Evolutionary conservation across 2,113 vertebrate genomes (phyloP).

Genomic region (Triplophysa dalaica): DNA sequence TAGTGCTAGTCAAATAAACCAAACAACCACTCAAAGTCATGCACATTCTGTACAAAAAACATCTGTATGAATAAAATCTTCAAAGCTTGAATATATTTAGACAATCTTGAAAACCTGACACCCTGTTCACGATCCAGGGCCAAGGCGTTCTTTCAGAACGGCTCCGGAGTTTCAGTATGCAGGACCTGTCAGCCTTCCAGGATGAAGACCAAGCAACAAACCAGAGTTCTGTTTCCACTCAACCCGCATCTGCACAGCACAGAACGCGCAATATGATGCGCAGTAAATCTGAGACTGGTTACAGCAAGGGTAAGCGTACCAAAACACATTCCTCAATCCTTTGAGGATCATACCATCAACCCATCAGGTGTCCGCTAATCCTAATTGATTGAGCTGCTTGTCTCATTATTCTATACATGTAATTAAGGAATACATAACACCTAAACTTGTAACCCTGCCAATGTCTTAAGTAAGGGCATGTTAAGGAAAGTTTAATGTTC

Average conservation of each 20-base stretch:
- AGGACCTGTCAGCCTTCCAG: conserved; percentile 89
- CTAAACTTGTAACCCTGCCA: background rate
- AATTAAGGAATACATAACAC: background rate
- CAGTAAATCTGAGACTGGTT: conserved; percentile 87
- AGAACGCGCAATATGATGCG: conserved; percentile 82
- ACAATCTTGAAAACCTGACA: background rate
- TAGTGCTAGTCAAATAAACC: background rate
- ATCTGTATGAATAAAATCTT: background rate
- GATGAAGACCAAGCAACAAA: conserved; percentile 73
- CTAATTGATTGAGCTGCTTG: background rate
- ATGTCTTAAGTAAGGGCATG: background rate
- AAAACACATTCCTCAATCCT: background rate
- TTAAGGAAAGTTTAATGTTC: background rate
- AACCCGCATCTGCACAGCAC: conserved; percentile 77
- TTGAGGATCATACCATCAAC: background rate
- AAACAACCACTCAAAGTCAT: background rate
- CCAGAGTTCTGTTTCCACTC: conserved; percentile 63
- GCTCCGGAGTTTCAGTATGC: conserved; percentile 98
- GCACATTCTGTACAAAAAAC: background rate
- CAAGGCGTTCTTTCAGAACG: conserved; percentile 95
- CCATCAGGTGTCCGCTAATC: conserved; percentile 18
- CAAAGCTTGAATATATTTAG: conserved; percentile 2
- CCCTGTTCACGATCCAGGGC: conserved; percentile 69
- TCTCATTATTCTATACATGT: background rate
- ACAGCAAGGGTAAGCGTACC: conserved; percentile 76